A percentile compares a stretch with the other conserved stretches of the same genome.
phyloP scores from a whole-genome alignment of 2,888 invertebrate species.

The Blomia tropicalis region DNA sequence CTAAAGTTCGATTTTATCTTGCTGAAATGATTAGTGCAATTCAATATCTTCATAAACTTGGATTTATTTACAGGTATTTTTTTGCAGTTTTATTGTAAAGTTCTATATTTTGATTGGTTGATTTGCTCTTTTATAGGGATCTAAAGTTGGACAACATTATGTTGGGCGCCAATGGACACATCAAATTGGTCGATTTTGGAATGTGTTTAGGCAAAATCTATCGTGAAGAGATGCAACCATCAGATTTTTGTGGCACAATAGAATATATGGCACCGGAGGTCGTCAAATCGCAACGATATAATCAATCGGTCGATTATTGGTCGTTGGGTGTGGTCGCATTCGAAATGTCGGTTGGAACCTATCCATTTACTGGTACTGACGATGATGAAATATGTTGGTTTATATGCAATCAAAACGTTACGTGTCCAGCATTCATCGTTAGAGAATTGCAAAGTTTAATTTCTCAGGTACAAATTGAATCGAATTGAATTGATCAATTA shows the following conservation, averaged over 20 bases:
- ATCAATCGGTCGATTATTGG: slow-evolving; percentile 98
- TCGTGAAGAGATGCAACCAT: slow-evolving; percentile 71
- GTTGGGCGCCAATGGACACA: slow-evolving; percentile 88
- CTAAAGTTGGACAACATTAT: slow-evolving; percentile 85
- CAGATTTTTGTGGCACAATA: slow-evolving; percentile 86
- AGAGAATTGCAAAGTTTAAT: slow-evolving; percentile 67
- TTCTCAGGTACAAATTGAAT: slow-evolving; percentile 59
- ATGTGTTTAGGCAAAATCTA: slow-evolving; percentile 92
- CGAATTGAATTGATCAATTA: slow-evolving; percentile 32
- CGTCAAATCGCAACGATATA: slow-evolving; percentile 85
- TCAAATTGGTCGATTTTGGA: slow-evolving; percentile 95
- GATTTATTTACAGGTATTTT: slow-evolving; percentile 84
- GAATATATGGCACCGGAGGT: slow-evolving; percentile 85
- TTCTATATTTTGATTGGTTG: background rate
- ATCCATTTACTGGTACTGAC: slow-evolving; percentile 50
- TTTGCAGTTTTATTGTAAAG: background rate
- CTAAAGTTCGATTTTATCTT: slow-evolving; percentile 56
- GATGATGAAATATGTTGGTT: slow-evolving; percentile 98
- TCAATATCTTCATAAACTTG: slow-evolving; percentile 85
- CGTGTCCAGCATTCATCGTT: slow-evolving; percentile 80
- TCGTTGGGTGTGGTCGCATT: slow-evolving; percentile 81
- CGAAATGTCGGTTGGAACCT: slow-evolving; percentile 97
- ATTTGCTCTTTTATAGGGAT: too few relatives aligned
- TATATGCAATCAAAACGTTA: slow-evolving; percentile 61
- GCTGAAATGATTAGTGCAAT: slow-evolving; percentile 93